A percentile compares a stretch with the other conserved stretches of the same genome.
Conservation (phyloP, 2,113 vertebrate species). For the Australoheros scitulus region DNA sequence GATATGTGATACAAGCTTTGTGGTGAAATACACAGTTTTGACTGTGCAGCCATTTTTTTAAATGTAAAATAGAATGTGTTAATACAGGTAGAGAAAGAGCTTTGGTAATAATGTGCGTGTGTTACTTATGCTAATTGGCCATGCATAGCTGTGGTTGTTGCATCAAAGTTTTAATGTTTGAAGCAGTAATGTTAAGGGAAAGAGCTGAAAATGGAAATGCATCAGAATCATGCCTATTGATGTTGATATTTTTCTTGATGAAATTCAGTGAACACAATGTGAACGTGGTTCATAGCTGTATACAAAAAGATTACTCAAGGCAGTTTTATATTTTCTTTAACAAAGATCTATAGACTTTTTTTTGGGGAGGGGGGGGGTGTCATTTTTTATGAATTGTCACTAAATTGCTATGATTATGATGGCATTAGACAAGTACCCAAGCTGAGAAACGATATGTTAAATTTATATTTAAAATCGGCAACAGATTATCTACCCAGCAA, state of each 20-base stretch:
- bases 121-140: not conserved
- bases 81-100: not conserved
- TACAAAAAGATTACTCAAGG: not conserved
- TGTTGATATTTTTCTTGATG: not conserved
- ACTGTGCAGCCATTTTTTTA: not conserved
- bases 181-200: not conserved
- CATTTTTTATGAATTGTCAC: not conserved
- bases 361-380: not conserved
- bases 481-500: too few relatives aligned
- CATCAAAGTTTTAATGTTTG: not conserved
- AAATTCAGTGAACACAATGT: not conserved
- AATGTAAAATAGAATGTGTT: not conserved
- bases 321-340: not conserved
- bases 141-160: not conserved
- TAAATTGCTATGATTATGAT: not conserved
- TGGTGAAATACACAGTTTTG: not conserved
- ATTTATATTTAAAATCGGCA: not conserved
- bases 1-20: not conserved
- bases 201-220: not conserved
- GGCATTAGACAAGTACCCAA: not conserved
- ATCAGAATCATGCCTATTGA: not conserved
- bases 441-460: not conserved
- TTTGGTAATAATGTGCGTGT: not conserved
- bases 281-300: not conserved
- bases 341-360: not conserved